Evolutionary conservation across 2,888 invertebrate species (phyloP).

Genomic region (Ptychoptera contaminata): DNA sequence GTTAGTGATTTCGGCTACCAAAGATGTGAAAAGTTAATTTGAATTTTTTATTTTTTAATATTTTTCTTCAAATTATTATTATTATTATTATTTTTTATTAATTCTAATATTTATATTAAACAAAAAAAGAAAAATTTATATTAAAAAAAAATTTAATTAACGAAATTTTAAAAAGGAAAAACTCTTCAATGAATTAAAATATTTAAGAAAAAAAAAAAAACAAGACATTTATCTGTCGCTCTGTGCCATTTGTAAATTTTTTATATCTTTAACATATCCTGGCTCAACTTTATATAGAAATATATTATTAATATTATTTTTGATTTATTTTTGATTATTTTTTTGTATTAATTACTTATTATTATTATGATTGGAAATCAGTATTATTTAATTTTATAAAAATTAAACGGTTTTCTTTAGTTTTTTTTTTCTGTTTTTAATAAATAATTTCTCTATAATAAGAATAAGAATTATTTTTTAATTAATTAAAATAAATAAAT

Average conservation of each 20-base stretch:
- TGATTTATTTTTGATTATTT: too few relatives aligned
- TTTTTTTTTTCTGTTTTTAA: too few relatives aligned
- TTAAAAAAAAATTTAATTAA: background rate
- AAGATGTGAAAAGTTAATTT: slow-evolving; percentile 9
- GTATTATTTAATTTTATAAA: slow-evolving; percentile 1
- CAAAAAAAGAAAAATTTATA: background rate
- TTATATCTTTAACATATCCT: slow-evolving; percentile 4
- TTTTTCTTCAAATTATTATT: too few relatives aligned
- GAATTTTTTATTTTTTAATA: slow-evolving; percentile 4
- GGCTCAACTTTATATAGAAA: slow-evolving; percentile 13
- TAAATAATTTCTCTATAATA: background rate
- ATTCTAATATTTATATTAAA: slow-evolving; percentile 9
- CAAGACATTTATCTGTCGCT: slow-evolving; percentile 4
- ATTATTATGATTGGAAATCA: slow-evolving; percentile 3
- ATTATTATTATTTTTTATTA: slow-evolving; percentile 20
- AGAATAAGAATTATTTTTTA: background rate
- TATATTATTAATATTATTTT: too few relatives aligned
- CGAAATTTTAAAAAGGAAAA: background rate
- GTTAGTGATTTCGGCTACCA: slow-evolving; percentile 13
- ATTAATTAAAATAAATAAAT: background rate
- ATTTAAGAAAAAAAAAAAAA: background rate
- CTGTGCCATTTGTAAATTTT: slow-evolving; percentile 5
- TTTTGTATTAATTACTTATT: background rate
- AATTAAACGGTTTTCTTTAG: background rate
- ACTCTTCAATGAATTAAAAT: background rate